phyloP scores from a whole-genome alignment of 1,140 invertebrate genomes.

The Lordiphosa collinella region DNA sequence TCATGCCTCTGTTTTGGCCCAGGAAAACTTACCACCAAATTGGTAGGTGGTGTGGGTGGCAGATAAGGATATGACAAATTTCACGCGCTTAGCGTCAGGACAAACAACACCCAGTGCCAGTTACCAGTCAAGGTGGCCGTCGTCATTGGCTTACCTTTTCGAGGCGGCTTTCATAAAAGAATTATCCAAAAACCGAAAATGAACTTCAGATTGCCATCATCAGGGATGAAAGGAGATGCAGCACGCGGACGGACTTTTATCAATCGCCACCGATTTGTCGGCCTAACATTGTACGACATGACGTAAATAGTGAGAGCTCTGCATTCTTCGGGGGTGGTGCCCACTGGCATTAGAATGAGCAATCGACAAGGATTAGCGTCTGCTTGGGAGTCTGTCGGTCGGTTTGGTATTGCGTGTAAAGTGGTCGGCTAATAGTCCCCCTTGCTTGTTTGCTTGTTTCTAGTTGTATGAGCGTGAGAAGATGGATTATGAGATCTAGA shows the following conservation, averaged over 20 bases:
- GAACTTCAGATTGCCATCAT: conserved; percentile 70
- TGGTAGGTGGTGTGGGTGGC: neutral
- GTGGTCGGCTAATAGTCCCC: conserved; percentile 58
- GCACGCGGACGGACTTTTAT: conserved; percentile 65
- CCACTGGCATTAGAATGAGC: conserved; percentile 63
- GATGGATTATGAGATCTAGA: conserved; percentile 39
- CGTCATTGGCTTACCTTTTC: conserved; percentile 61
- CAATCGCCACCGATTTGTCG: conserved; percentile 80
- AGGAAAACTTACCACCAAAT: conserved; percentile 54
- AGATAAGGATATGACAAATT: conserved; percentile 76
- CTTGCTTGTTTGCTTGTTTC: neutral
- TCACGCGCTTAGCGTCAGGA: conserved; percentile 45
- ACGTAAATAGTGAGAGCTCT: conserved; percentile 49
- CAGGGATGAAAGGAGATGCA: conserved; percentile 11
- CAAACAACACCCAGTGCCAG: conserved; percentile 18
- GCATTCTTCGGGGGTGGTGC: conserved; percentile 40
- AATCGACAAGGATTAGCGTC: conserved; percentile 68
- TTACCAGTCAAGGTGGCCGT: conserved; percentile 49
- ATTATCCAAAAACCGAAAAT: conserved; percentile 46
- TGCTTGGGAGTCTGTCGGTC: conserved; percentile 14
- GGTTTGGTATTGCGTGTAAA: conserved; percentile 5
- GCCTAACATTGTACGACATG: conserved; percentile 79
- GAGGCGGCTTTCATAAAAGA: conserved; percentile 23
- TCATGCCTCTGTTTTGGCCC: conserved; percentile 54
- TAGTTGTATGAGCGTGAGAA: conserved; percentile 51